phyloP scores from a whole-genome alignment of 2,113 vertebrate genomes.

The Zeus faber region DNA sequence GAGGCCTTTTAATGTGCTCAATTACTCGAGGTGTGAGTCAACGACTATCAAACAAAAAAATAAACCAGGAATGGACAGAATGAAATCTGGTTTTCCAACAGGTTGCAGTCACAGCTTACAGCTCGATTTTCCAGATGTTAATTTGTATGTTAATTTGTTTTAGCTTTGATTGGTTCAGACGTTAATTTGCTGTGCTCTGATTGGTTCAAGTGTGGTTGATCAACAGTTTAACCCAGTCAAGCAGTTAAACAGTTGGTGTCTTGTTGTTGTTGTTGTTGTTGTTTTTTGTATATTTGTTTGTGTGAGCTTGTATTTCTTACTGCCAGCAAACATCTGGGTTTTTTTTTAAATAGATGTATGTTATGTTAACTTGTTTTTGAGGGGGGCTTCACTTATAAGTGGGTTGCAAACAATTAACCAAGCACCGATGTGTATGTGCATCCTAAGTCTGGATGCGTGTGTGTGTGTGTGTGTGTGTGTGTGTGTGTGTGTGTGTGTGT shows the following conservation, averaged over 20 bases:
- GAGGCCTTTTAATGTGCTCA: constrained; percentile 7
- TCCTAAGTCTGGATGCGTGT: too few relatives aligned
- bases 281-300: too few relatives aligned
- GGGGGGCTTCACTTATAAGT: too few relatives aligned
- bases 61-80: not conserved
- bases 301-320: too few relatives aligned
- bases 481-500: constrained; percentile 6
- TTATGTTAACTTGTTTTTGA: too few relatives aligned
- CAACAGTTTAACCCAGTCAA: too few relatives aligned
- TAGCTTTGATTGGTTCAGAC: constrained; percentile 36
- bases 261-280: not conserved
- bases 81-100: constrained; percentile 19
- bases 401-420: too few relatives aligned
- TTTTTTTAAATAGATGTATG: too few relatives aligned
- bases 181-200: constrained; percentile 45
- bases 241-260: not conserved
- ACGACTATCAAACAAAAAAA: not conserved
- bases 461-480: too few relatives aligned
- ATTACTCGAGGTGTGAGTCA: constrained; percentile 11
- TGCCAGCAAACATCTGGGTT: too few relatives aligned
- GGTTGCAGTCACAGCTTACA: constrained; percentile 34
- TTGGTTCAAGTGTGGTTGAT: too few relatives aligned
- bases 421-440: too few relatives aligned
- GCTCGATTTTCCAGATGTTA: constrained; percentile 44
- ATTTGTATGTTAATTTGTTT: constrained; percentile 41